Evolutionary conservation across 2,113 vertebrate genomes (phyloP).

Genomic region (Oncorhynchus masou): DNA sequence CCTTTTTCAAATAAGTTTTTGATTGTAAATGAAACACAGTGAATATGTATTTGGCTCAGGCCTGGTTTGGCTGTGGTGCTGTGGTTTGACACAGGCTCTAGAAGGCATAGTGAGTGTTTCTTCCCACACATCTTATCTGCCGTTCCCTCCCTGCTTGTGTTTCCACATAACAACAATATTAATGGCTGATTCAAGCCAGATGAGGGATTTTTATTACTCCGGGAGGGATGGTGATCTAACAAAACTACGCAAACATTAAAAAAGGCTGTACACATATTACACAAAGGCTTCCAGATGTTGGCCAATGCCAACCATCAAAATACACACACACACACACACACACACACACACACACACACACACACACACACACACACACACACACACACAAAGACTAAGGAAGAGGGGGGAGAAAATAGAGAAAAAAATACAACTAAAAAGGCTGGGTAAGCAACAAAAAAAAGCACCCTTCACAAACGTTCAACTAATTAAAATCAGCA

Average conservation of each 20-base stretch:
- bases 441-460: conserved; percentile 65
- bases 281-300: conserved; percentile 76
- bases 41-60: neutral
- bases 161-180: conserved; percentile 77
- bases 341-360: conserved; percentile 3
- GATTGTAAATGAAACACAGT: neutral
- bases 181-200: conserved; percentile 78
- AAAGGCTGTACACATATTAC: conserved; percentile 71
- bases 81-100: neutral
- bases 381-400: conserved; percentile 23
- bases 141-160: conserved; percentile 50
- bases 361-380: neutral
- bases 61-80: neutral
- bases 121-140: conserved; percentile 61
- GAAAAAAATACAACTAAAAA: conserved; percentile 29
- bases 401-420: conserved; percentile 33
- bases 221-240: conserved; percentile 51
- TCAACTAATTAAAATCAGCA: conserved; percentile 80
- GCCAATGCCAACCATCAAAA: conserved; percentile 8
- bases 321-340: neutral
- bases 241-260: conserved; percentile 70
- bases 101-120: conserved; percentile 35
- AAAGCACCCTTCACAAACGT: conserved; percentile 63
- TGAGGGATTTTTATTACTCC: conserved; percentile 42
- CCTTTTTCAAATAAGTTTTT: too few species aligned